A percentile compares a stretch with the other conserved stretches of the same genome.
These are phyloP conservation scores for Dimorphilus gyrociliatus DNA, from an alignment of 2,888 invertebrate genomes.

Conservation along the genomic window DNA sequence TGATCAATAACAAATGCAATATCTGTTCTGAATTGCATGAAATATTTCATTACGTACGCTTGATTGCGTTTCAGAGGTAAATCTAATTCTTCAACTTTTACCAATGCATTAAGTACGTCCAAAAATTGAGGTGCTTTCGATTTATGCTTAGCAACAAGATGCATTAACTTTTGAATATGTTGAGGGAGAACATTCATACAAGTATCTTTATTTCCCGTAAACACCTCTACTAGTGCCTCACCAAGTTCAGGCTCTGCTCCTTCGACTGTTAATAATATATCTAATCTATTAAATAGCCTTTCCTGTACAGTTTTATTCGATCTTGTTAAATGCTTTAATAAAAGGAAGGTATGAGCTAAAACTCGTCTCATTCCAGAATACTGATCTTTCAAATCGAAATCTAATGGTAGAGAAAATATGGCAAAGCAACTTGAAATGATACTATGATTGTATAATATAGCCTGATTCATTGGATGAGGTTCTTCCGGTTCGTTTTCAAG, in stretches of 20 bases:
- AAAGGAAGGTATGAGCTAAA: conserved; percentile 23
- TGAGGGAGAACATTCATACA: conserved; percentile 30
- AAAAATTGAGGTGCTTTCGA: conserved; percentile 28
- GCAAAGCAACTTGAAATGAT: conserved; percentile 17
- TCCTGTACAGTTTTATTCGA: conserved; percentile 24
- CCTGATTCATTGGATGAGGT: conserved; percentile 36
- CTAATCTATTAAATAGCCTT: conserved; percentile 26
- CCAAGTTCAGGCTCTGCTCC: conserved; percentile 28
- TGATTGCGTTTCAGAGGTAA: conserved; percentile 35
- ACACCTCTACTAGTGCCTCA: conserved; percentile 27
- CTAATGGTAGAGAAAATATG: conserved; percentile 8
- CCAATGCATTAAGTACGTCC: conserved; percentile 29
- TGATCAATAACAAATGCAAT: conserved; percentile 29
- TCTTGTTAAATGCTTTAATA: conserved; percentile 22
- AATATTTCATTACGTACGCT: conserved; percentile 34
- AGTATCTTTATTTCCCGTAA: conserved; percentile 29
- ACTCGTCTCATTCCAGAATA: conserved; percentile 22
- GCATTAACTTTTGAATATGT: conserved; percentile 29
- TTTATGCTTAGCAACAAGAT: conserved; percentile 21
- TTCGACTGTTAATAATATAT: conserved; percentile 23
- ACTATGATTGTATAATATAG: conserved; percentile 35
- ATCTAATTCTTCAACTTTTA: conserved; percentile 33
- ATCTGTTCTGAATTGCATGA: conserved; percentile 31
- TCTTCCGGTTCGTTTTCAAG: conserved; percentile 33
- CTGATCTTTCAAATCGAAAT: conserved; percentile 17